Evolutionary conservation across 2,113 vertebrate genomes (phyloP), one percentile per base, ranked within the genome.

Genomic region (Rhineura floridana): DNA sequence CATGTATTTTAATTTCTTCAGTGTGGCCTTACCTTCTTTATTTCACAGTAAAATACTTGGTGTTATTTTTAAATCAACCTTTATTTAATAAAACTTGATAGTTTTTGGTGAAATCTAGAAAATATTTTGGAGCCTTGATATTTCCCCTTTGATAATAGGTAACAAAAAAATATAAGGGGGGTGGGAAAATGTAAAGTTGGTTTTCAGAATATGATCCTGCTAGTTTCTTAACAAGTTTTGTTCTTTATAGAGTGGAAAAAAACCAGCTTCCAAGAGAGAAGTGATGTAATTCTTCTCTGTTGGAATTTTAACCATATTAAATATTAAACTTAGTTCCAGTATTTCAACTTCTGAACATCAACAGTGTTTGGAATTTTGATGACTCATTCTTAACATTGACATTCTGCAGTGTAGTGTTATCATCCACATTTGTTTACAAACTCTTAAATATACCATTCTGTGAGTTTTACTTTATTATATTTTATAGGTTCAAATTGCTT

Each of bases 281-380:
- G 87, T 92, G 90, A 82, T 87, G 82, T 93, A 90, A 94, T 92
- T 70, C 72, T 86, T 80, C 76, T 81, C 67, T 88, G 33, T 72
- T 88, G 86, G 83, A 90, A 85, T 92, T 92, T 89, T 93, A 91
- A 91, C 88, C 78, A 65, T 1, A 67, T 83, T 76, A 52, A 65
- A 88, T 52, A 48, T 86, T 91, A 84, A 93, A 89, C 89, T 93
- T 90, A 89, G 69, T 90, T 91, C 81, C 90, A 92, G 90, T 92
- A 90, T 91, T 92, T 89, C 89, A 91, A 52, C 23, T 4, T 90
- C 90, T 93, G 73, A 89, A 15, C 90, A 92, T 90, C 78, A 91
- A 88, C 89, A 89, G 7, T 70, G 72, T 91, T 87, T 91, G 92
- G 77, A 75, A 86, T 86, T 86, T 85, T 46, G 36, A 39, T 86